A percentile compares a stretch with the other conserved stretches of the same genome.
Evolutionary conservation across 2,797 vertebrate species (phyloP).

Genomic region (Spea hammondii): DNA sequence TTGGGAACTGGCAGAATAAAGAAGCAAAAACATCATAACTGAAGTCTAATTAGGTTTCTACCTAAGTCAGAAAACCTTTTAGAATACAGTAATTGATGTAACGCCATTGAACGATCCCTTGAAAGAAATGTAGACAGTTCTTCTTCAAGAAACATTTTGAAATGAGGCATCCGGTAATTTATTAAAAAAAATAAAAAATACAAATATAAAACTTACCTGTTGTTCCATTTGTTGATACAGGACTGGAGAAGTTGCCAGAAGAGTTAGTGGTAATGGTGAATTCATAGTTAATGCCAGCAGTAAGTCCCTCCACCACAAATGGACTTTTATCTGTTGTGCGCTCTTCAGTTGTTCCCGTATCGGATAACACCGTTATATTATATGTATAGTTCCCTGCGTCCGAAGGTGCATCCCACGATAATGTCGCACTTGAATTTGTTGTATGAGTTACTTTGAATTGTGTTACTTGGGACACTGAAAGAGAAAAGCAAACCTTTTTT

Average conservation of each 20-base stretch:
- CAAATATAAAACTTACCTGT: neutral
- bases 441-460: neutral
- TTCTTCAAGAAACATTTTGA: too few species aligned
- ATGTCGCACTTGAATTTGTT: neutral
- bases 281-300: neutral
- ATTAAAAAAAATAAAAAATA: too few species aligned
- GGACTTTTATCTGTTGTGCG: neutral
- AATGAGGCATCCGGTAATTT: too few species aligned
- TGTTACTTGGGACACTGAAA: neutral
- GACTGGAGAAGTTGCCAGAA: neutral
- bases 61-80: too few species aligned
- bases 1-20: too few species aligned
- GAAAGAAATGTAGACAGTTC: too few species aligned
- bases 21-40: too few species aligned
- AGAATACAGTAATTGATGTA: too few species aligned
- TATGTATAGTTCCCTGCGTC: neutral
- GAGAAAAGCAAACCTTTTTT: neutral
- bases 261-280: neutral
- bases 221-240: neutral
- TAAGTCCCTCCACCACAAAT: neutral
- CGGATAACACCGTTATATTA: neutral
- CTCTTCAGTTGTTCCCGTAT: neutral
- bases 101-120: too few species aligned
- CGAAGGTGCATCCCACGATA: neutral
- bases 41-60: too few species aligned